Conservation (phyloP, 2,888 invertebrate genomes). For the Acronicta psi region DNA sequence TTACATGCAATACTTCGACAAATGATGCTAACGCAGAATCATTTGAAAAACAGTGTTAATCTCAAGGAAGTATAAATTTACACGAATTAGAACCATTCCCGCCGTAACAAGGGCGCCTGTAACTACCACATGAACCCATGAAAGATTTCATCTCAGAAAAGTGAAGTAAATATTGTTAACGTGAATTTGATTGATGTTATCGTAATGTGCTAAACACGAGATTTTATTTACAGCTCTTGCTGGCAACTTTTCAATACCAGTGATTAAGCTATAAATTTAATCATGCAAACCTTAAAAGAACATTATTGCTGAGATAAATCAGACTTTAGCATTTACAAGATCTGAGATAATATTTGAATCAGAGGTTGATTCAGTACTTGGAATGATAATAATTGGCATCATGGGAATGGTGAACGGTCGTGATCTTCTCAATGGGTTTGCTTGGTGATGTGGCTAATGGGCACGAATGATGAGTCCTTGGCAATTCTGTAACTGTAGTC, state of each 20-base stretch:
- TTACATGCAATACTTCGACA: neutral
- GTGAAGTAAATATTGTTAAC: conserved; percentile 33
- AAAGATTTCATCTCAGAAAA: conserved; percentile 14
- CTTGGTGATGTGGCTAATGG: conserved; percentile 58
- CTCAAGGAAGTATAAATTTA: conserved; percentile 26
- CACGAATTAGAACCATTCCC: conserved; percentile 20
- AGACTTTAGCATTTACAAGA: conserved; percentile 52
- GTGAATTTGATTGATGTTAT: conserved; percentile 39
- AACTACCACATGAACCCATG: conserved; percentile 7
- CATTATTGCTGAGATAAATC: conserved; percentile 57
- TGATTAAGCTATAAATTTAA: conserved; percentile 60
- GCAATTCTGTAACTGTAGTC: conserved; percentile 41
- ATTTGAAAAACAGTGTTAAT: conserved; percentile 10
- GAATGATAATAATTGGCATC: conserved; percentile 76
- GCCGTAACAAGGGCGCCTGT: conserved; percentile 10
- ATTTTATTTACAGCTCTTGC: conserved; percentile 42
- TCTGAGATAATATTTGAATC: conserved; percentile 64
- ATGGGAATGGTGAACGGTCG: conserved; percentile 72
- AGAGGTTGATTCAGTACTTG: conserved; percentile 71
- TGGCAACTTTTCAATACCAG: conserved; percentile 53
- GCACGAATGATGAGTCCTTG: conserved; percentile 41
- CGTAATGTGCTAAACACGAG: conserved; percentile 29
- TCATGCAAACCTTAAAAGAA: conserved; percentile 56
- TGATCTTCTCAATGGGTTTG: conserved; percentile 67
- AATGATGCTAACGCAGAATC: neutral